Base-by-base conservation (phyloP, 2,888 invertebrate species). In the Falcaria lacertinaria region DNA sequence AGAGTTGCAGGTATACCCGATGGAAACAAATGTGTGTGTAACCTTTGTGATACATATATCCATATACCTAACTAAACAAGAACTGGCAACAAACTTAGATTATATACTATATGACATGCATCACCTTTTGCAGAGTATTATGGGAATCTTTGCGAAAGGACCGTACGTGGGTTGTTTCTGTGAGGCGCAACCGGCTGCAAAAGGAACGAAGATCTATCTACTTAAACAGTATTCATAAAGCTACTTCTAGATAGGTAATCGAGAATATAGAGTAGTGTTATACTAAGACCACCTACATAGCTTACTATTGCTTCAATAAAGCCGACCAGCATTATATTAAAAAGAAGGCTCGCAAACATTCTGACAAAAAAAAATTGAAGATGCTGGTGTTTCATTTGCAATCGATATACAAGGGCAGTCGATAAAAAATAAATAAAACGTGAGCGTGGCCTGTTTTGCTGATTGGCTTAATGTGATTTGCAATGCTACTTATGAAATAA, bases 191-290 rank as follows among this genome's bases (percentile, higher is more conserved):
- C 65, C 74, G 68, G 72, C 71, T 75, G 74, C 71, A 67, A 60
- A 75, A 66, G 83, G 84, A 85, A 85, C 66, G 75, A 82, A 82
- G 87, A 87, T 86, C 86, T 87, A 81, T 82, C 78, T 80, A 81
- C 74, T 74, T 72, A 75, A 86, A 85, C 88, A 88, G 88, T 88
- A 88, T 88, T 88, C 81, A 74, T 79, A 74, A 73, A 75, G 77
- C 80, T 84, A 84, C 80, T 77, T 86, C 69, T 74, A 80, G 69
- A 71, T 74, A 80, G 58, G 64, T 75, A 67, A 71, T 66, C 54
- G 61, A 67, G 56, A 66, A 70, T 64, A 50, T 57, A 59, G 19
- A 19, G 61, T 57, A 59, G 65, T 52, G 43, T 64, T 60, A 64
- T 55, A 64, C 57, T 74, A 68, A 60, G 66, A 66, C 64, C 73